Evolutionary conservation across 2,797 vertebrate species (phyloP).

Genomic region (Nannoperca australis): DNA sequence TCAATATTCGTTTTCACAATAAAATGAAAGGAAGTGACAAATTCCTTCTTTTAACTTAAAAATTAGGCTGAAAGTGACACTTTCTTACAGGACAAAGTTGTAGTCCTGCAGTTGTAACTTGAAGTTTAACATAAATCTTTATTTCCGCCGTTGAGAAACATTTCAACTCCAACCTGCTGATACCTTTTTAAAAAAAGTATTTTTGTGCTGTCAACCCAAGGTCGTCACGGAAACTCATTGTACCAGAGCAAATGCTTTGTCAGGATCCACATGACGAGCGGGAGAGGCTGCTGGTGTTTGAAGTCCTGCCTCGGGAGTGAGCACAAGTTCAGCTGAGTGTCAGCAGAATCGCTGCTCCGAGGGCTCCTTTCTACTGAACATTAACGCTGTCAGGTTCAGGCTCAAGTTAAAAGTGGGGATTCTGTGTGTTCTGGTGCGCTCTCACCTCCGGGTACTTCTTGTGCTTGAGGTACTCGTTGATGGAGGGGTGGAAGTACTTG

Average conservation of each 20-base stretch:
- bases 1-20: neutral
- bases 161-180: neutral
- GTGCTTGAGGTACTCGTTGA: conserved; percentile 93
- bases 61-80: neutral
- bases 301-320: conserved; percentile 1
- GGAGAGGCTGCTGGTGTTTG: neutral
- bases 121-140: neutral
- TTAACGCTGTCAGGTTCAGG: neutral
- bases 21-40: neutral
- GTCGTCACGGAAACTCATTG: neutral
- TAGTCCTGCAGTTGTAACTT: too few relatives aligned
- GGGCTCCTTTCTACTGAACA: neutral
- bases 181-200: neutral
- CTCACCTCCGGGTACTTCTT: conserved; percentile 98
- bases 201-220: neutral
- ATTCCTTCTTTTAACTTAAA: neutral
- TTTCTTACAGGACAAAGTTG: neutral
- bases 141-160: neutral
- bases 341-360: neutral
- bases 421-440: neutral
- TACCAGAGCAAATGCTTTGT: conserved; percentile 1
- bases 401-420: neutral
- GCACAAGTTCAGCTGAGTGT: neutral
- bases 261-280: conserved; percentile 42
- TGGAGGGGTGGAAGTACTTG: conserved; percentile 93